Evolutionary conservation across 2,797 vertebrate genomes (phyloP).

Genomic region (Notoglanidium macrostoma): DNA sequence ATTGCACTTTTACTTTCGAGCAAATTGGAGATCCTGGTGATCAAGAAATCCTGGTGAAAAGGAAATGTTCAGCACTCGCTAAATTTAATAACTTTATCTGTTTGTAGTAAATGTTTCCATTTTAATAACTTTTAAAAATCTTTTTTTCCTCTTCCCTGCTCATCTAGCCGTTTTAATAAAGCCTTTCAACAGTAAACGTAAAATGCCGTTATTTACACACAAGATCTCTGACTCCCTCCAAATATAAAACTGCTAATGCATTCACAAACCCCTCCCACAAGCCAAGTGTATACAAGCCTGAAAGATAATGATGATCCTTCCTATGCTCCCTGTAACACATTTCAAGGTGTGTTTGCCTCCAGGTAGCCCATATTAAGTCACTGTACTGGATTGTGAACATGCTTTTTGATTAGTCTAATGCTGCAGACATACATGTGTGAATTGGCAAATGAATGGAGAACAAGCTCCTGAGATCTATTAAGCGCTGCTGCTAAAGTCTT

Average conservation of each 20-base stretch:
- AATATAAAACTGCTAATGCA: not conserved
- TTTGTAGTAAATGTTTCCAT: slow-evolving; percentile 4
- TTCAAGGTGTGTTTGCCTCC: slow-evolving; percentile 22
- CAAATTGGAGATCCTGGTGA: not conserved
- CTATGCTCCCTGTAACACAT: not conserved
- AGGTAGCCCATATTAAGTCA: slow-evolving; percentile 39
- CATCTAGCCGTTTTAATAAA: not conserved
- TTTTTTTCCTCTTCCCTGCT: not conserved
- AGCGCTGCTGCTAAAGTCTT: slow-evolving; percentile 36
- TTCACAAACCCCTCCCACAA: not conserved
- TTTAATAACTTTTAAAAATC: not conserved
- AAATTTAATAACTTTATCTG: not conserved
- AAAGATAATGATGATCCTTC: slow-evolving; percentile 6
- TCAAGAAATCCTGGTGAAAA: not conserved
- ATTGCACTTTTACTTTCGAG: not conserved
- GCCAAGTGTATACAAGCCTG: not conserved
- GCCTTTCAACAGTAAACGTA: not conserved
- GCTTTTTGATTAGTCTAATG: slow-evolving; percentile 40
- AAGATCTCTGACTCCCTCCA: not conserved
- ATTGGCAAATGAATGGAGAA: slow-evolving; percentile 36
- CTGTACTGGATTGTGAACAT: slow-evolving; percentile 24
- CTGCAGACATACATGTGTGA: slow-evolving; percentile 28
- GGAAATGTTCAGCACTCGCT: not conserved
- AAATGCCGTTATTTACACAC: not conserved
- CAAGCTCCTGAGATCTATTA: slow-evolving; percentile 44